These are phyloP conservation scores for Luidia sarsii DNA, from an alignment of 53 echinoderm and acorn worm species.

Conservation along the genomic window DNA sequence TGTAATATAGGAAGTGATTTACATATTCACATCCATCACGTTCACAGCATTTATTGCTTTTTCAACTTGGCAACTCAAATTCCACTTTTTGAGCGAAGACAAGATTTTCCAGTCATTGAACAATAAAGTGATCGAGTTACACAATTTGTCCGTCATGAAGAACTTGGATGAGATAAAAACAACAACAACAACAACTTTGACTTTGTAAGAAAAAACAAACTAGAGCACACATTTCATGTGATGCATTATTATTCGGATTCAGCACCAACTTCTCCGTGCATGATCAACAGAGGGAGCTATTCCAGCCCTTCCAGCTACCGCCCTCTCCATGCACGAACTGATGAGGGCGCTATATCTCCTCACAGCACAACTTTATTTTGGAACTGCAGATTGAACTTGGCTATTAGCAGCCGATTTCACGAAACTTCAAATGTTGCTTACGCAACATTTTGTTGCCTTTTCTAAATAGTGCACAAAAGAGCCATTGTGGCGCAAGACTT, in stretches of 20 bases:
- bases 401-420: too few species aligned
- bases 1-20: too few species aligned
- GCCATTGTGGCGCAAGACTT: too few species aligned
- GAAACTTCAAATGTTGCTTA: too few species aligned
- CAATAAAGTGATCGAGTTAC: neutral
- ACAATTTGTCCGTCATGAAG: neutral
- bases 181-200: neutral
- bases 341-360: constrained; percentile 1
- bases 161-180: neutral
- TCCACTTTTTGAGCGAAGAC: neutral
- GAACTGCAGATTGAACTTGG: too few species aligned
- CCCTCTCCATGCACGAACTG: constrained; percentile 10
- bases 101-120: constrained; percentile 32
- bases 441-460: too few species aligned
- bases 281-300: constrained; percentile 6
- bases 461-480: too few species aligned
- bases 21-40: too few species aligned
- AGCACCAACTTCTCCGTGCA: constrained; percentile 6
- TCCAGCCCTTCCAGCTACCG: neutral
- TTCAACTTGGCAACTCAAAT: too few species aligned
- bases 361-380: too few species aligned
- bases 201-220: neutral
- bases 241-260: neutral
- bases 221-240: neutral
- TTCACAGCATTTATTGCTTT: too few species aligned